phyloP scores from a whole-genome alignment of 2,113 vertebrate species.

The Triplophysa siluroides region DNA sequence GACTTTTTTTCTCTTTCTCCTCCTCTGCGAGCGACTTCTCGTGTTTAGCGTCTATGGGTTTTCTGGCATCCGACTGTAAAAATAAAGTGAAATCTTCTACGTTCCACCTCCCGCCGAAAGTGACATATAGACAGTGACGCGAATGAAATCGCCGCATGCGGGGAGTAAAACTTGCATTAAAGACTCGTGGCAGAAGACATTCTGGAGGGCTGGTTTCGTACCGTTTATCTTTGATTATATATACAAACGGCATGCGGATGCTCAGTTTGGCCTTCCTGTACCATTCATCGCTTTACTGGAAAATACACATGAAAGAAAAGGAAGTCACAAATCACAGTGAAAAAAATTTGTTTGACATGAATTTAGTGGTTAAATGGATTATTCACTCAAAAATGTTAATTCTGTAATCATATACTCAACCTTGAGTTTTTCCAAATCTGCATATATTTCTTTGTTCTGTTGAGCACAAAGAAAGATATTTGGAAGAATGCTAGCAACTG shows the following conservation, averaged over 20 bases:
- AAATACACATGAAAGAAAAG: too few relatives aligned
- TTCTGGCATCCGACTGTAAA: conserved; percentile 47
- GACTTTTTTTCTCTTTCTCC: conserved; percentile 62
- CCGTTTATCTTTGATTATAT: neutral
- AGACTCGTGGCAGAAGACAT: neutral
- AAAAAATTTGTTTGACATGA: too few relatives aligned
- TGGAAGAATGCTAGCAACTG: too few relatives aligned
- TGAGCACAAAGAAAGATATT: too few relatives aligned
- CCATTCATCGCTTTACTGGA: too few relatives aligned
- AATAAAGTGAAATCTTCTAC: conserved; percentile 36
- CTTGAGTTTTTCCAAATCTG: too few relatives aligned
- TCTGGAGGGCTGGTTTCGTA: neutral
- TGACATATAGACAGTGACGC: conserved; percentile 49
- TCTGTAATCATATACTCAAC: too few relatives aligned
- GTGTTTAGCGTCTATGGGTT: conserved; percentile 55
- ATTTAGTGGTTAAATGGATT: too few relatives aligned
- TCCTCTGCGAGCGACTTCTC: conserved; percentile 53
- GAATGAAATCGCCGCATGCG: conserved; percentile 21
- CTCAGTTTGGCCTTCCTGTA: neutral
- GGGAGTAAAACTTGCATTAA: neutral
- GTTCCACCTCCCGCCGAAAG: conserved; percentile 34
- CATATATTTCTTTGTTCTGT: too few relatives aligned
- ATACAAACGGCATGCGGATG: neutral
- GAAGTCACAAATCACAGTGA: too few relatives aligned
- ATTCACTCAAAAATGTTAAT: too few relatives aligned